Conservation (phyloP, 2,888 invertebrate genomes). For the Brachyptera risi region DNA sequence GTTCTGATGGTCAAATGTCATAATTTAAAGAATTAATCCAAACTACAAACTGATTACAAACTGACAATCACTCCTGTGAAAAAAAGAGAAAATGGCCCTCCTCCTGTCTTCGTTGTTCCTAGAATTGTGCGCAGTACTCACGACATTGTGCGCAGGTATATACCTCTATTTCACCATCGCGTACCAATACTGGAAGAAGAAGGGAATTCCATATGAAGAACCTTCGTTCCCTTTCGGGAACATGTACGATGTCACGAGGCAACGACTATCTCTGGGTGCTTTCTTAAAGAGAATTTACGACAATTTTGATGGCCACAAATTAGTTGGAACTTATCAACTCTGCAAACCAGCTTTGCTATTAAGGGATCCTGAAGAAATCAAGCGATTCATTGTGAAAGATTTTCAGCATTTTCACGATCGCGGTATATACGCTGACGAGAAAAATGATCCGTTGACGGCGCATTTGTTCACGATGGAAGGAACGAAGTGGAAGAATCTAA, state of each 20-base stretch:
- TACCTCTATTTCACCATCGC: conserved; percentile 18
- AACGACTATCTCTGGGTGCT: conserved; percentile 56
- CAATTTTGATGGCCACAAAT: conserved; percentile 33
- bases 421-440: conserved; percentile 57
- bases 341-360: conserved; percentile 55
- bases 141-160: not conserved
- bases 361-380: conserved; percentile 57
- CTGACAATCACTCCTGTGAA: not conserved
- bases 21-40: too few species aligned
- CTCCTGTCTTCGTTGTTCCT: conserved; percentile 31
- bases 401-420: conserved; percentile 64
- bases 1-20: too few species aligned
- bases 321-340: conserved; percentile 23
- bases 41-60: not conserved
- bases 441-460: conserved; percentile 56
- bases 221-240: conserved; percentile 62
- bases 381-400: conserved; percentile 55
- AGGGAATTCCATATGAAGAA: conserved; percentile 53
- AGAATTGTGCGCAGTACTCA: not conserved
- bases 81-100: conserved; percentile 31
- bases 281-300: conserved; percentile 57
- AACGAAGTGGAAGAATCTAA: conserved; percentile 58
- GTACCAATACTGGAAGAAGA: conserved; percentile 53
- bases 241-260: conserved; percentile 51
- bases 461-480: conserved; percentile 57